Evolutionary conservation across 2,113 vertebrate species (phyloP), one percentile per base, ranked within the genome.

Genomic region (Spheniscus mendiculus): DNA sequence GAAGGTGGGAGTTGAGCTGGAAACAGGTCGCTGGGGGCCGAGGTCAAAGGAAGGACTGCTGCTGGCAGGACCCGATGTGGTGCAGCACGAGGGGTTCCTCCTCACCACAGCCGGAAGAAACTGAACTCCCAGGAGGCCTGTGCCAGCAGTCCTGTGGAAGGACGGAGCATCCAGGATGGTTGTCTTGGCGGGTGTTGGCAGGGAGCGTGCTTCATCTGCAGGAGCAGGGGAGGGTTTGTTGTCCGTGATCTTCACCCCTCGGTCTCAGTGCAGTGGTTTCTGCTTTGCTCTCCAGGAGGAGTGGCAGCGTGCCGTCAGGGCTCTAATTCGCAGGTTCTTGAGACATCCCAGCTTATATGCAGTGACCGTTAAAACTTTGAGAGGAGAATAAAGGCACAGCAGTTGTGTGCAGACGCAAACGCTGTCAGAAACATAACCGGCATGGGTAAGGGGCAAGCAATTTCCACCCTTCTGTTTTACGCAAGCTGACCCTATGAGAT

Each of bases 191-290:
- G 47, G 50, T 49, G 70, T 16, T 36, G 36, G 65, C 52, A 29
- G 62, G 53, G 34, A 66, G 40, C 7, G 3, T 8, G 21, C n/a
- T 14, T 25, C 58, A 44, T 14, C 34, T 0, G 0, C 15, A 7
- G 63, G 58, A 49, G 26, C 29, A 3, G 47, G 42, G 36, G 8
- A 49, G 49, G 30, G 40, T 32, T 45, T 74, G n/a, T 20, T 40
- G 10, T 26, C 20, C 3, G 2, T 7, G 12, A 8, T 12, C 6
- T 6, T 89, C 69, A 14, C 50, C 49, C 34, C 34, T n/a, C 7
- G 0, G 67, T 14, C 62, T n/a, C 55, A 5, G 44, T 1, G 13
- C 29, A 2, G 53, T 3, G 36, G 32, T 89, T 72, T 38, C 42
- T 4, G 42, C 65, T 72, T 23, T 29, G 72, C 38, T 58, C 21